Evolutionary conservation across 2,113 vertebrate genomes (phyloP).

Genomic region (Gracilinanus agilis): DNA sequence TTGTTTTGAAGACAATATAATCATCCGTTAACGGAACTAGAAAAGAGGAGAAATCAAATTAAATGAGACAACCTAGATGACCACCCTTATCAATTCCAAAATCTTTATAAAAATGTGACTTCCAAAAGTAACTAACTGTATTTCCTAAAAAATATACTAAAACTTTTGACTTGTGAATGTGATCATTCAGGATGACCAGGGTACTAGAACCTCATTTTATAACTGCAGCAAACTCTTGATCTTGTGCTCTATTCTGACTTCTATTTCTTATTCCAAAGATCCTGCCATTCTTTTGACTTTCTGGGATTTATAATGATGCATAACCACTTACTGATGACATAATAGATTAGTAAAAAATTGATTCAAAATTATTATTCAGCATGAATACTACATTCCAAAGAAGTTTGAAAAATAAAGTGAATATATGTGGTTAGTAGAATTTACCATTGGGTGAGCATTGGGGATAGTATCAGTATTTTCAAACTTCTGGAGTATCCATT

Average conservation of each 20-base stretch:
- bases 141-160: neutral
- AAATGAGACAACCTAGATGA: too few species aligned
- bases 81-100: neutral
- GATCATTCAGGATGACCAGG: neutral
- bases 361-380: neutral
- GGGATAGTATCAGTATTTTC: neutral
- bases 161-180: neutral
- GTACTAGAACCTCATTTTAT: neutral
- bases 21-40: neutral
- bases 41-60: neutral
- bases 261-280: neutral
- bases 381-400: neutral
- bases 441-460: neutral
- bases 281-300: neutral
- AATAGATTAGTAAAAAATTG: neutral
- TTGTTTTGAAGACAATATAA: neutral
- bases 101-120: neutral
- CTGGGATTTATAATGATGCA: neutral
- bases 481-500: neutral
- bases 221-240: neutral
- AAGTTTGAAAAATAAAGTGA: neutral
- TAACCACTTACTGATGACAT: neutral
- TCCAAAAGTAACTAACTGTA: neutral
- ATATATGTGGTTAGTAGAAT: neutral
- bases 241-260: neutral